Evolutionary conservation across 2,113 vertebrate genomes (phyloP).

Genomic region (Telmatochromis brachygnathus): DNA sequence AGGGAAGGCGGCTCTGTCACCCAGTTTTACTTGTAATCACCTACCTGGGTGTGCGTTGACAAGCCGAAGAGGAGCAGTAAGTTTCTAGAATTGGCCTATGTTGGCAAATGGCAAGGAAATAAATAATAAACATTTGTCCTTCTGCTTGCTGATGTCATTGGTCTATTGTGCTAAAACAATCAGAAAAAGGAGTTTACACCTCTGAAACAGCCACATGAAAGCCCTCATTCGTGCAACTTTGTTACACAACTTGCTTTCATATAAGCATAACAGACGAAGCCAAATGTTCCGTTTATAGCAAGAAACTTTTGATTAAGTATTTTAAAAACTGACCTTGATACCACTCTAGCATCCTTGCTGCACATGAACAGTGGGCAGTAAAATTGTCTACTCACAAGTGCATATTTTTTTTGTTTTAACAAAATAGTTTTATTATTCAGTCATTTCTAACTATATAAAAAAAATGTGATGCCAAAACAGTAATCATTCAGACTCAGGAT

Average conservation of each 20-base stretch:
- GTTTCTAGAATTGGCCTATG: neutral
- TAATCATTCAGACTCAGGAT: neutral
- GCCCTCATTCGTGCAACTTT: neutral
- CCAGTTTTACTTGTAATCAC: slow-evolving; percentile 9
- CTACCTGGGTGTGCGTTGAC: neutral
- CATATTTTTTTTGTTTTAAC: neutral
- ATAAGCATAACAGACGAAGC: neutral
- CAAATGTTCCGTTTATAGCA: neutral
- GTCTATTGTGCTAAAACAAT: neutral
- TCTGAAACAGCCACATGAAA: neutral
- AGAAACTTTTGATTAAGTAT: neutral
- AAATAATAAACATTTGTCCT: neutral
- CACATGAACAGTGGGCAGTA: neutral
- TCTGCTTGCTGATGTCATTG: neutral
- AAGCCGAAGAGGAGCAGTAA: neutral
- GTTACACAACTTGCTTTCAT: neutral
- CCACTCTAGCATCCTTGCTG: neutral
- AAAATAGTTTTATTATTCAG: neutral
- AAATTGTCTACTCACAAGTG: neutral
- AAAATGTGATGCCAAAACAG: neutral
- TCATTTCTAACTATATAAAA: neutral
- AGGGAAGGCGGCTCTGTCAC: slow-evolving; percentile 21
- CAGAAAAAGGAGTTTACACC: neutral
- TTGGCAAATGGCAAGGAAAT: neutral
- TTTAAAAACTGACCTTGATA: neutral